Evolutionary conservation across 2,797 vertebrate genomes (phyloP).

Genomic region (Cyprinella venusta): DNA sequence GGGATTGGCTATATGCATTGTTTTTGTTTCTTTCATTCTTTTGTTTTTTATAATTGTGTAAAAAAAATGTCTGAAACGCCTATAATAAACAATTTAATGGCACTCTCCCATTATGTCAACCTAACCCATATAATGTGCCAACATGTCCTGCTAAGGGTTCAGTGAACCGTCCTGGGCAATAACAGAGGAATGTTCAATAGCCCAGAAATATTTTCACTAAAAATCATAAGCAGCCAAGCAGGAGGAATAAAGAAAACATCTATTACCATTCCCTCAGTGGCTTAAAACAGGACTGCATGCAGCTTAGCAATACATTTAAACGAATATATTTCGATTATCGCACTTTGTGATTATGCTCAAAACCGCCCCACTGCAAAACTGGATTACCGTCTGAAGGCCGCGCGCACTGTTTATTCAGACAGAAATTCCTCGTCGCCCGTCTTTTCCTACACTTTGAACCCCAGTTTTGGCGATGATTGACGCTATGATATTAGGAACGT

Average conservation of each 20-base stretch:
- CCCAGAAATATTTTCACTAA: not conserved
- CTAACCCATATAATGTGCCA: not conserved
- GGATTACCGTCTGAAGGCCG: conserved; percentile 22
- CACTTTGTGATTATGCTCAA: not conserved
- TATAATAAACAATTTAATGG: not conserved
- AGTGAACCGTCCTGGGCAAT: not conserved
- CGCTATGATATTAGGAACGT: not conserved
- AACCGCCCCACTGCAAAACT: conserved; percentile 11
- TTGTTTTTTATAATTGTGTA: not conserved
- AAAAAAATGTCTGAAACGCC: no score
- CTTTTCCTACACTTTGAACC: not conserved
- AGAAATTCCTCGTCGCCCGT: not conserved
- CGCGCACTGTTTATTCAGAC: conserved; percentile 6
- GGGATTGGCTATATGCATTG: not conserved
- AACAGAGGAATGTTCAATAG: conserved; percentile 5
- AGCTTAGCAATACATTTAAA: not conserved
- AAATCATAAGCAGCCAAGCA: not conserved
- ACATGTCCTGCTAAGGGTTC: not conserved
- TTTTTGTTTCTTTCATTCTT: not conserved
- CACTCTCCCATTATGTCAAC: not conserved
- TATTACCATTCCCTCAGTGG: not conserved
- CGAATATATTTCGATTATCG: not conserved
- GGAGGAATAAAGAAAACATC: not conserved
- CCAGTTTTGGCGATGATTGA: no score
- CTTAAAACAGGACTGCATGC: not conserved